These are phyloP conservation scores for Molossus molossus DNA, from an alignment of 2,797 vertebrate genomes.

Conservation along the genomic window DNA sequence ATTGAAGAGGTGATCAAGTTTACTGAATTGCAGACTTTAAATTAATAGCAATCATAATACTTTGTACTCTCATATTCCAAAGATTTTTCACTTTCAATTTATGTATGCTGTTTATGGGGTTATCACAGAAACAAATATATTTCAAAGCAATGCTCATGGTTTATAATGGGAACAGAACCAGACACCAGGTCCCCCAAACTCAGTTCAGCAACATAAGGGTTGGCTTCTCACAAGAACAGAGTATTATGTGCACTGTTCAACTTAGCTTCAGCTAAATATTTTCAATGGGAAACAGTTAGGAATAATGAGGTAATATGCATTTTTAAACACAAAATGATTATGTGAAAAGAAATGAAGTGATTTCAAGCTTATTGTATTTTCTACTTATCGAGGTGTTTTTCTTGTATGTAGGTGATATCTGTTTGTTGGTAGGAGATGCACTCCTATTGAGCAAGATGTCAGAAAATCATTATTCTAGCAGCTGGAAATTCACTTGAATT, in stretches of 20 bases:
- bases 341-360: slow-evolving; percentile 37
- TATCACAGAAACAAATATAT: not conserved
- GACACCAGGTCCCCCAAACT: not conserved
- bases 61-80: not conserved
- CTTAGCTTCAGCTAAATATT: slow-evolving; percentile 14
- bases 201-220: not conserved
- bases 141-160: not conserved
- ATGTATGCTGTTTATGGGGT: not conserved
- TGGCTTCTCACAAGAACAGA: not conserved
- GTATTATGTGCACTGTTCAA: not conserved
- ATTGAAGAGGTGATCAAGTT: slow-evolving; percentile 1
- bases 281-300: slow-evolving; percentile 10
- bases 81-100: not conserved
- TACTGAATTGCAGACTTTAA: slow-evolving; percentile 22
- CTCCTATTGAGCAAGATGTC: slow-evolving; percentile 66
- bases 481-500: slow-evolving; percentile 77
- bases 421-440: slow-evolving; percentile 59
- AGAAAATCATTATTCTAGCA: slow-evolving; percentile 77
- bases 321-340: slow-evolving; percentile 35
- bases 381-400: slow-evolving; percentile 54
- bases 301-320: slow-evolving; percentile 35
- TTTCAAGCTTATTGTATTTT: slow-evolving; percentile 50
- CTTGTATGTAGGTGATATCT: slow-evolving; percentile 65
- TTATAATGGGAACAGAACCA: not conserved
- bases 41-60: not conserved